Evolutionary conservation across 2,113 vertebrate species (phyloP), one percentile per base, ranked within the genome.

Genomic region (Ictalurus furcatus): DNA sequence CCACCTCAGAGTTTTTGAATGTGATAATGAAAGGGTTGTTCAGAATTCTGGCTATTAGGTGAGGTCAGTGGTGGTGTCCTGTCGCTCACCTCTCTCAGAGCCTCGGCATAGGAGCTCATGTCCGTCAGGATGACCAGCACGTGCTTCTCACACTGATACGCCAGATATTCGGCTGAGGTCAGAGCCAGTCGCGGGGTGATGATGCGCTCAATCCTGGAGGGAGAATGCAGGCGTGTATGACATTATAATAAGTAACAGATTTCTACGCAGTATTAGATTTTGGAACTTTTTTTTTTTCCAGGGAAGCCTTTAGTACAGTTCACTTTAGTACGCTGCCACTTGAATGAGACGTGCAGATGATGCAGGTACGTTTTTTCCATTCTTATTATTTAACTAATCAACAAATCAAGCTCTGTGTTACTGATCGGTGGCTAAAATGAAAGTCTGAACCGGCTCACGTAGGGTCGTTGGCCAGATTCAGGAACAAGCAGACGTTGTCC

Each of bases 81-180:
- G 44, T 79, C 48, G 23, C 23, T 93, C 54, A 96, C 96, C 95
- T 97, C 96, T 96, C 96, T 93, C 89, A 97, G 93, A 91, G 96
- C 96, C 88, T 97, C 96, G 2, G 96, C 96, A 5, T 97, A 97
- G 67, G 96, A 96, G 92, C 96, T 97, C 96, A 97, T 97, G 92
- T 97, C 96, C 0, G 96, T 97, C 86, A 97, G 94, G 91, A 97
- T 97, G 93, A 97, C 96, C 92, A 97, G 91, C 58, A 97, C 96
- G 19, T 97, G 96, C 87, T 97, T 97, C 94, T 97, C 96, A 91
- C 96, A 97, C 93, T 97, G 96, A 91, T 97, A 97, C 54, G 96
- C 96, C 94, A 97, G 92, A 92, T 96, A 97, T 93, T 97, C 96
- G 0, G 96, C 96, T 11, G 96, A 88, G 6, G 96, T 97, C 91